Evolutionary conservation across 37 sponge, comb jelly and placozoan species (phyloP), one percentile per base, ranked within the genome.

Genomic region (Geodia barretti): DNA sequence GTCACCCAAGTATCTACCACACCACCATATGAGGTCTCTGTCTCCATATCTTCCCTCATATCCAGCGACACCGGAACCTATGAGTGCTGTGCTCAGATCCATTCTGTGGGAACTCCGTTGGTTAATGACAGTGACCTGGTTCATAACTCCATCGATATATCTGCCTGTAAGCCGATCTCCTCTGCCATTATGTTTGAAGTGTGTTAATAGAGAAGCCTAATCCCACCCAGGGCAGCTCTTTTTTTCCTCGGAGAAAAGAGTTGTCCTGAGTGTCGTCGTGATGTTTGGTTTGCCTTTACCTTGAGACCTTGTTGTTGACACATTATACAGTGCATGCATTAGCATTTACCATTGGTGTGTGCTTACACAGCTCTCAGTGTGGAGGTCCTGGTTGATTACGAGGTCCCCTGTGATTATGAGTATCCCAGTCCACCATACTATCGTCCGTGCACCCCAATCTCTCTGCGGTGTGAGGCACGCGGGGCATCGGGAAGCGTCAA

Each of bases 341-440:
- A 17, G 11, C 54, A 47, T 47, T 14, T 47, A 17, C 54, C 54
- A 47, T 47, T n/a, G n/a, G n/a, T n/a, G n/a, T n/a, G n/a, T n/a
- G n/a, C n/a, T n/a, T n/a, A n/a, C n/a, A 47, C 14, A 47, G 54
- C 11, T 47, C 54, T 47, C 11, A 47, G 14, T 47, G 54, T 47
- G 14, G 54, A 14, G 7, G 14, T 47, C 14, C 11, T 47, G 7
- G 54, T 47, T 47, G 54, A 47, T 17, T 47, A 47, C 14, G 54
- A 47, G 7, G 7, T 14, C 54, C 54, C 54, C 58, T 25, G 17
- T 19, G 64, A 62, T 34, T 77, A 77, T 62, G 39, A n/a, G 11
- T 14, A 47, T 14, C 7, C 54, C 54, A 47, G 11, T 47, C 77
- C 77, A 30, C 77, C 77, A 31, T 34, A 77, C 65, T 77, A 64